Conservation (phyloP, 2,113 vertebrate species). For the Phalacrocorax carbo region DNA sequence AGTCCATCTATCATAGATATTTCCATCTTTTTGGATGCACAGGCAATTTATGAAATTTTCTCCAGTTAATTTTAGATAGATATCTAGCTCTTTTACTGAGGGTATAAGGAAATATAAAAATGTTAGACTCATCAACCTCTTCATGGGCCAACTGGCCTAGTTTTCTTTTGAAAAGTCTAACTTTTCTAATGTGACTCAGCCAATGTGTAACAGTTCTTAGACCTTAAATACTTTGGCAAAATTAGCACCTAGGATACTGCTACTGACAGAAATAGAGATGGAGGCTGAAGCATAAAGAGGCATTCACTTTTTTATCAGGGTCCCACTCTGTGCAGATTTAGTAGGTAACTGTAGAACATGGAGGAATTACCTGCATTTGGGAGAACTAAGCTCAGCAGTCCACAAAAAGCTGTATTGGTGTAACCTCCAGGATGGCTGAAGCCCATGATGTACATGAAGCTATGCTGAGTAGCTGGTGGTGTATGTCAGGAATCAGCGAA, state of each 20-base stretch:
- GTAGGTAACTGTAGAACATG: neutral
- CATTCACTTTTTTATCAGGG: neutral
- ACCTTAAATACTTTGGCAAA: neutral
- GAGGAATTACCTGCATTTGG: neutral
- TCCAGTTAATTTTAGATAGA: neutral
- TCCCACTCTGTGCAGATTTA: neutral
- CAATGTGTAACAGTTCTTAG: neutral
- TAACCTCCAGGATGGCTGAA: neutral
- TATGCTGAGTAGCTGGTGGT: neutral
- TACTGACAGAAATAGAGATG: neutral
- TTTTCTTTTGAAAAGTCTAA: neutral
- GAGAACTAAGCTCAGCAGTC: neutral
- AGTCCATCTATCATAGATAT: neutral
- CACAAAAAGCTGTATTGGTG: neutral
- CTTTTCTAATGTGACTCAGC: neutral
- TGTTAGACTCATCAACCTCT: neutral
- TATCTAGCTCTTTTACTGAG: neutral
- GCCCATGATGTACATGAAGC: neutral
- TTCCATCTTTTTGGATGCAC: neutral
- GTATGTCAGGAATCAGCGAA: neutral
- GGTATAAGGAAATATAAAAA: neutral
- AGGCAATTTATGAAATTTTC: neutral
- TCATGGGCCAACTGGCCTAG: neutral
- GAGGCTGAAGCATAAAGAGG: neutral
- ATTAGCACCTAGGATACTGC: neutral